Evolutionary conservation across 2,113 vertebrate species (phyloP), one percentile per base, ranked within the genome.

Genomic region (Calypte anna): DNA sequence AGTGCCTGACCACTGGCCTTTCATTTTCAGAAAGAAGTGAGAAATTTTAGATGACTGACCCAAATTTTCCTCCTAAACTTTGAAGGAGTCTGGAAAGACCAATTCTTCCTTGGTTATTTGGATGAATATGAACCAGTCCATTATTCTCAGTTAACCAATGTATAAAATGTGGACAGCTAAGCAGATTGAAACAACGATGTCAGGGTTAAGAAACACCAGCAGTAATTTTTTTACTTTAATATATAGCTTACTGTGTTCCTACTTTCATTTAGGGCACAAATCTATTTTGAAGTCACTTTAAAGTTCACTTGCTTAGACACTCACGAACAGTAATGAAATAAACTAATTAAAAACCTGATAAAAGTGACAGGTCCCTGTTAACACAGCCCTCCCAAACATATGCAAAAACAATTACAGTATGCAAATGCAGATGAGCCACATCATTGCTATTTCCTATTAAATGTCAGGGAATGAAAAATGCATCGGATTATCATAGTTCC

Each of bases 341-440:
- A 88, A 84, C 18, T 86, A 86, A 95, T 96, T 91, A 79, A 94
- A 92, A 82, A 75, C 9, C 46, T 66, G 46, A 61, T 77, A 33
- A 15, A 93, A 67, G 31, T 91, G 92, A 82, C 80, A 95, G 67
- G 27, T 83, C 53, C 21, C 55, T 84, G 73, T 92, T 94, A 95
- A 93, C 38, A 82, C 68, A 94, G 27, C 62, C 83, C 62, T 77
- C 66, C 69, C 85, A 93, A 92, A 70, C 50, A 38, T 54, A 63
- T 91, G 85, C 72, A 86, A 93, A 92, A 93, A 88, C 82, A 95
- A 93, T 93, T 90, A 88, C 82, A 81, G 11, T 77, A 93, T 97
- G 96, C 90, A 97, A 94, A 97, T 92, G 66, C 20, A 86, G 91
- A 86, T 91, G 93, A 96, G 82, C 53, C 48, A 88, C 72, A 81